Conservation (phyloP, 2,888 invertebrate species). For the Loripinus fragilis region DNA sequence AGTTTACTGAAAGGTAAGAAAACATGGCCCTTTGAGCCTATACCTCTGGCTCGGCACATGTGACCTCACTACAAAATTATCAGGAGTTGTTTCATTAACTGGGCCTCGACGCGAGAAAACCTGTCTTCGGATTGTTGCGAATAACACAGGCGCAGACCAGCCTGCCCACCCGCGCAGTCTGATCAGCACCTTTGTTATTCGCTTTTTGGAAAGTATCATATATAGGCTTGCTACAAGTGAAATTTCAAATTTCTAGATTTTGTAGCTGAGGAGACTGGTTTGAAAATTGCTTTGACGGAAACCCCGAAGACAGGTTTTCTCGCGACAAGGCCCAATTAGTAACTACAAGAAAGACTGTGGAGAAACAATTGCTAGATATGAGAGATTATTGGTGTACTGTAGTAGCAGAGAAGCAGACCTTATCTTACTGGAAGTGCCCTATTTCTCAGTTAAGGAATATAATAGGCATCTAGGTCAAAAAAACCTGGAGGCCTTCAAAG, state of each 20-base stretch:
- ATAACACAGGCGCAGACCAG: too few species aligned
- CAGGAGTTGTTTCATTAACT: not conserved
- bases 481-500: not conserved
- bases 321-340: too few species aligned
- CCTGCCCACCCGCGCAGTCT: too few species aligned
- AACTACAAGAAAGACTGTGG: not conserved
- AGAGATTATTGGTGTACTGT: not conserved
- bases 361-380: not conserved
- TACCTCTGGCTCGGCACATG: not conserved
- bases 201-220: too few species aligned
- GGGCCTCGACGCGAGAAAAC: too few species aligned
- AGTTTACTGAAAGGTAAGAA: not conserved
- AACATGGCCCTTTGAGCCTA: not conserved
- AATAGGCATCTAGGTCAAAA: not conserved
- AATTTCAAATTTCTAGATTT: too few species aligned
- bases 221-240: too few species aligned
- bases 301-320: too few species aligned
- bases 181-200: too few species aligned
- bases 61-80: not conserved
- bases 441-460: not conserved
- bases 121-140: too few species aligned
- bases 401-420: not conserved
- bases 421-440: not conserved
- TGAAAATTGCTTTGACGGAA: too few species aligned
- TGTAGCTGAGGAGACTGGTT: too few species aligned